Evolutionary conservation across 2,797 vertebrate species (phyloP).

Genomic region (Lagodon rhomboides): DNA sequence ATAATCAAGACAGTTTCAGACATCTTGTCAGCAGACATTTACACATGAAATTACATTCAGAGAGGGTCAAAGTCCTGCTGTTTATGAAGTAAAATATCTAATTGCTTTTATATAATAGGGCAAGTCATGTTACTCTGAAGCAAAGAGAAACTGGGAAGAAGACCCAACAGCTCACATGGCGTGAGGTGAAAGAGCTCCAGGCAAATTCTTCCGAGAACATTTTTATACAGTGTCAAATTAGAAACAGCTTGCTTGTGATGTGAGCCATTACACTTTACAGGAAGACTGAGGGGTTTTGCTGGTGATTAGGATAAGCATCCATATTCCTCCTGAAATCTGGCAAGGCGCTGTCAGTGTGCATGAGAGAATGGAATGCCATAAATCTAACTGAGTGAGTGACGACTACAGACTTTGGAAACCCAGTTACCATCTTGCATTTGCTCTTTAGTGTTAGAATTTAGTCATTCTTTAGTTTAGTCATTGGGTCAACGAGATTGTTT

Average conservation of each 20-base stretch:
- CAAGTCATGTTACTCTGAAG: slow-evolving; percentile 37
- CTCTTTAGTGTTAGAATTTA: slow-evolving; percentile 15
- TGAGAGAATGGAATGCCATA: slow-evolving; percentile 63
- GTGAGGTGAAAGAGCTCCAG: slow-evolving; percentile 44
- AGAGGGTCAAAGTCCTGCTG: slow-evolving; percentile 15
- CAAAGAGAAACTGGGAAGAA: slow-evolving; percentile 22
- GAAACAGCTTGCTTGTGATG: slow-evolving; percentile 77
- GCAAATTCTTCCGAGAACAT: slow-evolving; percentile 63
- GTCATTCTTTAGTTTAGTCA: no score
- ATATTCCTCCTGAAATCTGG: slow-evolving; percentile 67
- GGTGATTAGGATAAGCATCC: slow-evolving; percentile 74
- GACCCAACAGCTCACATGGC: slow-evolving; percentile 37
- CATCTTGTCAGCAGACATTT: slow-evolving; percentile 54
- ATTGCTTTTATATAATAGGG: slow-evolving; percentile 43
- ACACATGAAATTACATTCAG: slow-evolving; percentile 36
- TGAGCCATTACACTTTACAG: slow-evolving; percentile 61
- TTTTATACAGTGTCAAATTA: slow-evolving; percentile 76
- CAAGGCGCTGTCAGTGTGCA: slow-evolving; percentile 44
- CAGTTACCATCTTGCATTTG: slow-evolving; percentile 51
- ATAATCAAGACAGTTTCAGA: slow-evolving; percentile 37
- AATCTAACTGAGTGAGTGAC: slow-evolving; percentile 71
- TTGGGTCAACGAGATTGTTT: background rate
- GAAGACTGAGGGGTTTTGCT: slow-evolving; percentile 65
- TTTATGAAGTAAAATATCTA: slow-evolving; percentile 28
- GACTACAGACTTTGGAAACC: slow-evolving; percentile 69